Evolutionary conservation across 2,888 invertebrate species (phyloP), one percentile per base, ranked within the genome.

Genomic region (Holacanthella duospinosa): DNA sequence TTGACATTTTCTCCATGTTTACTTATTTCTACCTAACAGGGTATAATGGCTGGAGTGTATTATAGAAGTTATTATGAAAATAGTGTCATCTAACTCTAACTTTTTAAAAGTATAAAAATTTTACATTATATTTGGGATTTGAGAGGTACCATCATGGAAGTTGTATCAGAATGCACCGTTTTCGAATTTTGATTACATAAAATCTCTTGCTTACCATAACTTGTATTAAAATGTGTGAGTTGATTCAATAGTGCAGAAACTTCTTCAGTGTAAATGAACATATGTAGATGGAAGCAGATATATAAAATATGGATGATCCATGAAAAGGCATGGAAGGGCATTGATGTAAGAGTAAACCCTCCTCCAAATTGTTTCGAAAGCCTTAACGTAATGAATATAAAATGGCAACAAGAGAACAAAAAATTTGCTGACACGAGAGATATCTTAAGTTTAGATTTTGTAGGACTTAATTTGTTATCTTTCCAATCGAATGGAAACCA

Each of bases 401-500:
- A 48, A 21, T 48, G 48, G 21, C 12, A 4, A 21, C 12, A 48
- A 21, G 48, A 48, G n/a, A 48, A 48, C 4, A 48, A n/a, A 48
- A 48, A 48, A 21, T 21, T 48, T 9, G n/a, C 16, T 4, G 12
- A 48, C 6, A 48, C 48, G 21, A 48, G 48, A 21, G n/a, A n/a
- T 16, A 48, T 21, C n/a, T 48, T 48, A 16, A 48, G 21, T 21
- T 21, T 48, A 4, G 48, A 48, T 21, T 48, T 48, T 21, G 48
- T 48, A 16, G 48, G 48, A 4, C 48, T 9, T n/a, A 48, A 21
- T 21, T 48, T 21, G 12, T 21, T 21, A 21, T 48, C 21, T 48
- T 9, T 21, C 48, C 48, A 48, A 21, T 48, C 48, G 48, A 48
- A 48, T n/a, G 48, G 48, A 48, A 48, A 48, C 48, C 48, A 48